Evolutionary conservation across 2,797 vertebrate genomes (phyloP).

Genomic region (Macropodus opercularis): DNA sequence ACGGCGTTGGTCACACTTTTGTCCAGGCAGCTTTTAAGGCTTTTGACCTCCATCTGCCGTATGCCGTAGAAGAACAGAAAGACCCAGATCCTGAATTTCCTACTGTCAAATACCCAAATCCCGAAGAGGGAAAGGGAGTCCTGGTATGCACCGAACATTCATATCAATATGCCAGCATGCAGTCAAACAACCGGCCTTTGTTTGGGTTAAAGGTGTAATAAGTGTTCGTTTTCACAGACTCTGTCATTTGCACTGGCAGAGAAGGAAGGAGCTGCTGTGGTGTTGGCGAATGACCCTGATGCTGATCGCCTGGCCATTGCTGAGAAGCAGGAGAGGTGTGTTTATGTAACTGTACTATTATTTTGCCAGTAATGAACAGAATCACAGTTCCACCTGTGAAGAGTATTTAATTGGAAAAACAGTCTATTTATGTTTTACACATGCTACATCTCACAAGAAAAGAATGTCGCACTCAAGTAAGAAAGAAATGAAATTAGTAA

Average conservation of each 20-base stretch:
- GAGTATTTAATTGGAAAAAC: background rate
- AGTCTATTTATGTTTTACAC: background rate
- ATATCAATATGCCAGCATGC: background rate
- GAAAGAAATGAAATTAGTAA: no score
- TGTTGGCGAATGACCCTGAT: constrained; percentile 97
- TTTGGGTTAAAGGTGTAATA: constrained; percentile 4
- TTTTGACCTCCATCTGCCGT: constrained; percentile 89
- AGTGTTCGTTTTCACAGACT: constrained; percentile 80
- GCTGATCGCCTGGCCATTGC: constrained; percentile 95
- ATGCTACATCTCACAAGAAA: no score
- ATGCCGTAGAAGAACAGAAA: constrained; percentile 92
- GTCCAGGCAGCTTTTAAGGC: constrained; percentile 92
- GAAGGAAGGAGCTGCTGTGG: constrained; percentile 85
- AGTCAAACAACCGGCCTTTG: background rate
- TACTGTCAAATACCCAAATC: constrained; percentile 96
- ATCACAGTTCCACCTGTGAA: no score
- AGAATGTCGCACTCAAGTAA: background rate
- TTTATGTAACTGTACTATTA: constrained; percentile 5
- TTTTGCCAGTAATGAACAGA: background rate
- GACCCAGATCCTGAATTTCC: constrained; percentile 96
- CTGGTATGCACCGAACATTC: constrained; percentile 81
- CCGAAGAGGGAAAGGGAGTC: constrained; percentile 96
- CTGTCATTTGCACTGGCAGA: constrained; percentile 94
- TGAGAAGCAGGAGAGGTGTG: constrained; percentile 89
- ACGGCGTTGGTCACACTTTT: constrained; percentile 93